Conservation (phyloP, 2,113 vertebrate species). For the Cyanoramphus novaezelandiae region DNA sequence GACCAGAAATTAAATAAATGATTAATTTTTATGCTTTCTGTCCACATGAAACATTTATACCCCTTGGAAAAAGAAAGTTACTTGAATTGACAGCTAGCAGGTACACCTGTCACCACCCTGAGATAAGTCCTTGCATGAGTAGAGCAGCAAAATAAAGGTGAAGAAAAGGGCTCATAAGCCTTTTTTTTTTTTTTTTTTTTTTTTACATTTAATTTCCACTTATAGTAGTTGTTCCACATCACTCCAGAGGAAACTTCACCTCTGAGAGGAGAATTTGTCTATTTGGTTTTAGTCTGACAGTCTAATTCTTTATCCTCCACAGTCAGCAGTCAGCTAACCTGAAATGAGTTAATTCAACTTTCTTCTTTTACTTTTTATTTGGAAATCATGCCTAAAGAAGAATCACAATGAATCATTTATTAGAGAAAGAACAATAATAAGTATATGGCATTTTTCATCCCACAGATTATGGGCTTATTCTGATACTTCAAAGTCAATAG, state of each 20-base stretch:
- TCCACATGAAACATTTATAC: not conserved
- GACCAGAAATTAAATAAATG: not conserved
- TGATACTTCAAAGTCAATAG: not conserved
- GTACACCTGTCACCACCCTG: not conserved
- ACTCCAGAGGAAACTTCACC: not conserved
- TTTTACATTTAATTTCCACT: not conserved
- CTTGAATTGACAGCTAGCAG: not conserved
- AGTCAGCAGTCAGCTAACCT: not conserved
- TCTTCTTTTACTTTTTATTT: not conserved
- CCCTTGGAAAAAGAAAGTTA: not conserved
- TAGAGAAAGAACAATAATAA: not conserved
- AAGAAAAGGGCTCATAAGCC: not conserved
- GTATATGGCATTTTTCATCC: not conserved
- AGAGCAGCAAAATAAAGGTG: accelerated
- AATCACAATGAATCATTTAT: not conserved
- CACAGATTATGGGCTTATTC: not conserved
- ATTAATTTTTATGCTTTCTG: not conserved
- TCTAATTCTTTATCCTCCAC: not conserved
- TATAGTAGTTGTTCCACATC: not conserved
- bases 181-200: not conserved
- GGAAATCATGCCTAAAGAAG: not conserved
- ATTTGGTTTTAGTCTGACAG: not conserved
- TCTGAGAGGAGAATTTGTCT: not conserved
- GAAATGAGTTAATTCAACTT: not conserved
- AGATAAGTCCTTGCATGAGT: not conserved